phyloP scores from a whole-genome alignment of 2,113 vertebrate genomes.

The Alces alces region DNA sequence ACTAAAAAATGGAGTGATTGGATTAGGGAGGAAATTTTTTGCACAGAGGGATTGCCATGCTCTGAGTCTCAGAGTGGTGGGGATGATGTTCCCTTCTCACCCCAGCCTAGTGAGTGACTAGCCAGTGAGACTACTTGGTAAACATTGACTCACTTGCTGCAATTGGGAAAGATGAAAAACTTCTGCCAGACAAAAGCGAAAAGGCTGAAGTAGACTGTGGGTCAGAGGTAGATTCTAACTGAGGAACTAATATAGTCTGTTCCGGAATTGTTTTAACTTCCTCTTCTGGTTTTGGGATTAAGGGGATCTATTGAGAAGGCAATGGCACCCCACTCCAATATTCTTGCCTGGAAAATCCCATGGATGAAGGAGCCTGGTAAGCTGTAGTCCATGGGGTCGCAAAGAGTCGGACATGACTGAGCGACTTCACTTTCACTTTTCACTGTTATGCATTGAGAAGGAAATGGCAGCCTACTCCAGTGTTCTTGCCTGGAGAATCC shows the following conservation, averaged over 20 bases:
- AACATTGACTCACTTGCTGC: not conserved
- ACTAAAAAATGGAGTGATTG: not conserved
- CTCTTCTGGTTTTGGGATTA: not conserved
- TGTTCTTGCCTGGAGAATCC: too few species aligned
- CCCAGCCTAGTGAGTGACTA: rapidly evolving
- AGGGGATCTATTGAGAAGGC: not conserved
- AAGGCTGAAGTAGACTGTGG: not conserved
- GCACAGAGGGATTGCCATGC: not conserved
- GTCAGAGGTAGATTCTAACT: not conserved
- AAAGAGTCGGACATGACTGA: too few species aligned
- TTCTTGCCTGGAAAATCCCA: too few species aligned
- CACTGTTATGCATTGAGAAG: too few species aligned
- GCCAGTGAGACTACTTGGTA: not conserved
- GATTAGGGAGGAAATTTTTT: not conserved
- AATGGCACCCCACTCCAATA: too few species aligned
- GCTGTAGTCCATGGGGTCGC: too few species aligned
- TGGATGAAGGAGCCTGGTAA: too few species aligned
- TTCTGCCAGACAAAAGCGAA: not conserved
- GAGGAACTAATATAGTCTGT: not conserved
- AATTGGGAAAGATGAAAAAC: not conserved
- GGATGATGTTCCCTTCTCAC: not conserved
- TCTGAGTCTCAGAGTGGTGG: not conserved
- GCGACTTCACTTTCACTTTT: too few species aligned
- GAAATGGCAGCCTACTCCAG: too few species aligned
- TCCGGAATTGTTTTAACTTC: not conserved